phyloP scores from a whole-genome alignment of 1,140 invertebrate species.

The Drosophila hydei region DNA sequence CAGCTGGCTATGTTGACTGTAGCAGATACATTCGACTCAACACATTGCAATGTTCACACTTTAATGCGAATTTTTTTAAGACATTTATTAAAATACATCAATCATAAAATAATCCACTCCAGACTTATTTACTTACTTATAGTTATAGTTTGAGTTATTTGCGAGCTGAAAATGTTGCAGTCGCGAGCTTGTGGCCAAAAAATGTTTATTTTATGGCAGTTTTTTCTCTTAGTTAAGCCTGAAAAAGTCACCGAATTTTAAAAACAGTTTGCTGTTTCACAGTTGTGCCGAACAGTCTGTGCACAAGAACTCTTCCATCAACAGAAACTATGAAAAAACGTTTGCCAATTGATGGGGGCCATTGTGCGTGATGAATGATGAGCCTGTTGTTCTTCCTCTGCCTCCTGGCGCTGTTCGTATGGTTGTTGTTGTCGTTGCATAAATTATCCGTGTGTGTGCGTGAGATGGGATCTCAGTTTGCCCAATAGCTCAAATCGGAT shows the following conservation, averaged over 20 bases:
- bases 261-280: neutral
- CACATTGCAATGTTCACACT: too few species aligned
- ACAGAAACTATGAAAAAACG: slow-evolving; percentile 24
- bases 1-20: neutral
- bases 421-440: slow-evolving; percentile 30
- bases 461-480: slow-evolving; percentile 32
- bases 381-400: neutral
- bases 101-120: too few species aligned
- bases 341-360: slow-evolving; percentile 23
- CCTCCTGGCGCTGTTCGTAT: neutral
- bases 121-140: too few species aligned
- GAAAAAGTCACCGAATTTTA: neutral
- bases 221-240: too few species aligned
- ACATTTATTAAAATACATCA: too few species aligned
- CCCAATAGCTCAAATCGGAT: slow-evolving; percentile 53
- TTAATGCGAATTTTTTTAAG: neutral
- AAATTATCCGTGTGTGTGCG: slow-evolving; percentile 35
- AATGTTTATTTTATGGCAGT: too few species aligned
- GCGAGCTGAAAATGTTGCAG: too few species aligned
- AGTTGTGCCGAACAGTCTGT: neutral
- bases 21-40: neutral
- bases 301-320: slow-evolving; percentile 7
- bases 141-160: too few species aligned
- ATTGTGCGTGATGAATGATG: slow-evolving; percentile 42
- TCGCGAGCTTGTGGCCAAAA: too few species aligned